Percentiles rank a stretch among this genome's conserved stretches.
Evolutionary conservation across 2,888 invertebrate genomes (phyloP).

Genomic region (Xylota sylvarum): DNA sequence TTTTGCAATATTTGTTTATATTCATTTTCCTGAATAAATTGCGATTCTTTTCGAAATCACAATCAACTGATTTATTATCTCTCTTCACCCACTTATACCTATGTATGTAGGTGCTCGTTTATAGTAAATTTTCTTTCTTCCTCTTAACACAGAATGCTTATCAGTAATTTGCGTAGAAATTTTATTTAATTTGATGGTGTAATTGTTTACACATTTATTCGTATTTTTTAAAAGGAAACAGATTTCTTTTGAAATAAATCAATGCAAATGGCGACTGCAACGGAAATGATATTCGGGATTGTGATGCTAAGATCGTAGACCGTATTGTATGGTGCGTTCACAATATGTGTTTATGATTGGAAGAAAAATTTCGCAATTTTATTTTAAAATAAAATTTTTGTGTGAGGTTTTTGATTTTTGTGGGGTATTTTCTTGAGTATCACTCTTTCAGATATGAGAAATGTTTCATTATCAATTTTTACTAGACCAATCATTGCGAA

Average conservation of each 20-base stretch:
- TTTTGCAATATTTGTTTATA: conserved; percentile 15
- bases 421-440: background rate
- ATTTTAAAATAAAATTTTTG: background rate
- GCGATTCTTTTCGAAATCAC: conserved; percentile 1
- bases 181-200: background rate
- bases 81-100: background rate
- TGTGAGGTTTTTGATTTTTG: background rate
- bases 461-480: background rate
- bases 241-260: background rate
- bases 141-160: background rate
- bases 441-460: background rate
- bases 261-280: conserved; percentile 11
- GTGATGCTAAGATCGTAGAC: background rate
- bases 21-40: background rate
- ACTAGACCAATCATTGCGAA: background rate
- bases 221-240: background rate
- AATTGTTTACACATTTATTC: background rate
- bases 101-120: background rate
- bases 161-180: conserved; percentile 7
- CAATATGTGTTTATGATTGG: background rate
- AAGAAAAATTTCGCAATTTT: background rate
- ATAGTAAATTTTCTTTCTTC: background rate
- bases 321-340: conserved; percentile 5
- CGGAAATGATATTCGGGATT: background rate
- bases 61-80: background rate